These are phyloP conservation scores for Hedychridium roseum DNA, from an alignment of 2,888 invertebrate genomes.

Conservation along the genomic window DNA sequence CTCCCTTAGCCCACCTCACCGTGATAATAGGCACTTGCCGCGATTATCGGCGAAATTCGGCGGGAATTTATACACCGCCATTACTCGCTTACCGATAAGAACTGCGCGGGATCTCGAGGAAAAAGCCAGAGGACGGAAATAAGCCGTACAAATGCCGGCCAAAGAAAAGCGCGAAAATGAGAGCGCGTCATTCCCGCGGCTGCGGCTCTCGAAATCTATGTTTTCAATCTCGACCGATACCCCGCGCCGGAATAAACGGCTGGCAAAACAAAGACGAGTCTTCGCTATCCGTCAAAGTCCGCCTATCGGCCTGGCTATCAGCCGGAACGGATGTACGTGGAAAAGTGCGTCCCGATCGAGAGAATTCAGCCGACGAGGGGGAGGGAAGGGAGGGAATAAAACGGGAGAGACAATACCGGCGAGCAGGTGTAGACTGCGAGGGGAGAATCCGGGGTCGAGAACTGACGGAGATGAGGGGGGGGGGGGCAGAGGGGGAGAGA, in stretches of 20 bases:
- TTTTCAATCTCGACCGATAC: slow-evolving; percentile 24
- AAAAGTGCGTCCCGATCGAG: slow-evolving; percentile 18
- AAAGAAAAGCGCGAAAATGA: slow-evolving; percentile 11
- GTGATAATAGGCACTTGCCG: slow-evolving; percentile 4
- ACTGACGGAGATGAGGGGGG: neutral
- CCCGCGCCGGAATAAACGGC: too few species aligned
- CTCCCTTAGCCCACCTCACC: neutral
- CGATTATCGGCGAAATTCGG: slow-evolving; percentile 27
- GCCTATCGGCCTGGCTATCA: slow-evolving; percentile 25
- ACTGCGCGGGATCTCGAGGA: slow-evolving; percentile 5
- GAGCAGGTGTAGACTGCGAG: too few species aligned
- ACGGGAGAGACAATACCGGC: slow-evolving; percentile 9
- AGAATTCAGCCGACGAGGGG: neutral
- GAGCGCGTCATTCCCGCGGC: slow-evolving; percentile 4
- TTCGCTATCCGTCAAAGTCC: slow-evolving; percentile 31
- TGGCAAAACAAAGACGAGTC: too few species aligned
- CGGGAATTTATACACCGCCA: slow-evolving; percentile 24
- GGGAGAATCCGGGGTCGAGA: slow-evolving; percentile 1
- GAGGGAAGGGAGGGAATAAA: neutral
- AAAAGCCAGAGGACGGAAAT: slow-evolving; percentile 10
- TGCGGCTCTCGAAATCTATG: slow-evolving; percentile 19
- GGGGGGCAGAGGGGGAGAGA: neutral
- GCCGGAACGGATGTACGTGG: slow-evolving; percentile 9
- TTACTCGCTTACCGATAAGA: slow-evolving; percentile 8
- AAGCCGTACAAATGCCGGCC: slow-evolving; percentile 11